phyloP scores from a whole-genome alignment of 2,797 vertebrate species.

The Staurois parvus region DNA sequence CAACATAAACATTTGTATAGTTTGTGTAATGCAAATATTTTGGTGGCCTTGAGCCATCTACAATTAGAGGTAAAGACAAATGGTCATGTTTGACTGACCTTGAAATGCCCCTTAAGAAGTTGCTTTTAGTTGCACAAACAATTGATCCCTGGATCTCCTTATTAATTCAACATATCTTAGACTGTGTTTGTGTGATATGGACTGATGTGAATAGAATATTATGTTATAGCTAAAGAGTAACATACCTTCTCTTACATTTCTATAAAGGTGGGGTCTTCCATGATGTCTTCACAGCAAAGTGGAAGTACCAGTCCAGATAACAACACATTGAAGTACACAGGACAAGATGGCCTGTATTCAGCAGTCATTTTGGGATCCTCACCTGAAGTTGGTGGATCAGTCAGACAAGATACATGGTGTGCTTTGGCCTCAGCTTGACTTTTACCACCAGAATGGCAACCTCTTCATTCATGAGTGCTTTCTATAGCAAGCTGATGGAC shows the following conservation, averaged over 20 bases:
- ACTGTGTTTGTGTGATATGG: not conserved
- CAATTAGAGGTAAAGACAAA: too few relatives aligned
- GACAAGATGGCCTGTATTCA: conserved; percentile 90
- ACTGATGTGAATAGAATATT: not conserved
- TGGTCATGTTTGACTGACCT: not conserved
- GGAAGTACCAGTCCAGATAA: conserved; percentile 82
- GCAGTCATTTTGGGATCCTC: conserved; percentile 89
- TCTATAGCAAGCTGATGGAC: conserved; percentile 3
- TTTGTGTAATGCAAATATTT: not conserved
- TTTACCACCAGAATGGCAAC: conserved; percentile 46
- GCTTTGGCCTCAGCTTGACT: conserved; percentile 92
- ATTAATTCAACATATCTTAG: not conserved
- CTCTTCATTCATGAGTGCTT: conserved; percentile 11
- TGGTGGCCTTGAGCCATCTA: not conserved
- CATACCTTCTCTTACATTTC: not conserved
- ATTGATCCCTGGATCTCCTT: too few relatives aligned
- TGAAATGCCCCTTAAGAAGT: not conserved
- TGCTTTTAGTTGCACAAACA: not conserved
- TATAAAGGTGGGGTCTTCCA: conserved; percentile 84
- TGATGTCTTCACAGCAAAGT: conserved; percentile 83
- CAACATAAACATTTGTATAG: not conserved
- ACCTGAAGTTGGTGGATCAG: conserved; percentile 86
- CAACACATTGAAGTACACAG: conserved; percentile 88
- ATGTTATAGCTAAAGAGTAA: not conserved
- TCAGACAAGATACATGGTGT: conserved; percentile 94